Base-by-base conservation (phyloP, 2,113 vertebrate species). In the Psephotus haematonotus region DNA sequence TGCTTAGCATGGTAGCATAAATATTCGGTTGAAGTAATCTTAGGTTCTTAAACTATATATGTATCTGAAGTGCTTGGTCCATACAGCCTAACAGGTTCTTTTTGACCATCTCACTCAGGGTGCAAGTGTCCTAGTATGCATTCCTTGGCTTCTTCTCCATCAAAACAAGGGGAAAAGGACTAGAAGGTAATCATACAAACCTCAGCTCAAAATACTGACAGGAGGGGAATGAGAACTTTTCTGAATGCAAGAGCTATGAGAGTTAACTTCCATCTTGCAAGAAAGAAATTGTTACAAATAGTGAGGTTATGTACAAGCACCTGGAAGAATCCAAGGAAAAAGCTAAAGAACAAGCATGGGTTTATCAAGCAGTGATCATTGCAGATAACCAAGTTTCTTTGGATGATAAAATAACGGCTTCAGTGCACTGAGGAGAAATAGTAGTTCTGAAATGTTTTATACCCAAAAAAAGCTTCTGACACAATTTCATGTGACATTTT, bases 171-270 rank as follows among this genome's bases (percentile, higher is more conserved):
- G 7, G 5, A 52, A 65, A 74, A 68, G 10, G 4, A 17, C 41
- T 90, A 31, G 24, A 67, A 82, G 16, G 0, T 13, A 22, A 84
- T 20, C 9, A 63, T 14, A 27, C 0, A 77, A 62, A 63, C 39
- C 4, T 52, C 7, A 44, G 22, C 29, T 52, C 13, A 75, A 63
- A 59, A 44, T 35, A 27, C 5, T 27, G 1, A 39, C 18, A 15
- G 6, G 27, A 39, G 5, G 2, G 33, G 5, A 85, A 37, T n/a
- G 4, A 88, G 10, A 79, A 44, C 11, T 50, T 72, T 17, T 7
- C 52, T 57, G n/a, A 3, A 19, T 41, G 5, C 17, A 77, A 25
- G 24, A 2, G 4, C 16, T 6, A 31, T 0, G 4, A 17, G 7
- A 35, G 63, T 62, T 44, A 62, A 62, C 22, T 57, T 76, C 43